Percentiles rank a stretch among this genome's conserved stretches.
Conservation (phyloP, 2,113 vertebrate species). For the Chloropsis cyanopogon region DNA sequence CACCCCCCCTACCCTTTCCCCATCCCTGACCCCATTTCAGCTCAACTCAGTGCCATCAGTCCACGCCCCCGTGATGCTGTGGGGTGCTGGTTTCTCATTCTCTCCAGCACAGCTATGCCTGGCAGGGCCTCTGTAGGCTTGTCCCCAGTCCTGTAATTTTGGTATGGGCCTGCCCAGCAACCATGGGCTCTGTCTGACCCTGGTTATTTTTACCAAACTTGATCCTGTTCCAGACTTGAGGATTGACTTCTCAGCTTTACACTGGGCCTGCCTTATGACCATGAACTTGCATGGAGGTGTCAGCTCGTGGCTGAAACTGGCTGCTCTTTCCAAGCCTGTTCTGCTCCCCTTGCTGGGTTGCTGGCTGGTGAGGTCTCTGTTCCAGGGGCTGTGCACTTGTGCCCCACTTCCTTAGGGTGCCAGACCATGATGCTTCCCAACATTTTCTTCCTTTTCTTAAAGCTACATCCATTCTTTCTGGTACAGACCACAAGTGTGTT, state of each 20-base stretch:
- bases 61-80: not conserved
- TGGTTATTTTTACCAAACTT: not conserved
- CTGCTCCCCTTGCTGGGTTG: not conserved
- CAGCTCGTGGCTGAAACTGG: not conserved
- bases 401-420: not conserved
- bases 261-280: not conserved
- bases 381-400: fast-evolving
- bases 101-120: not conserved
- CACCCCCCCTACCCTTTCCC: fast-evolving
- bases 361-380: not conserved
- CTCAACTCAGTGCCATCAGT: fast-evolving
- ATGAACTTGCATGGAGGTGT: not conserved
- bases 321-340: not conserved
- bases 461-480: not conserved
- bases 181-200: not conserved
- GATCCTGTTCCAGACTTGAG: not conserved
- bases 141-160: not conserved
- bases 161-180: not conserved
- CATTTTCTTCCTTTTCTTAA: not conserved
- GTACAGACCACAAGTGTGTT: not conserved
- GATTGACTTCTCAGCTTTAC: not conserved
- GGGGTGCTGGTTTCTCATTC: not conserved
- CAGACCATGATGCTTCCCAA: not conserved
- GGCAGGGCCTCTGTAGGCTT: not conserved
- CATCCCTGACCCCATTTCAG: fast-evolving